Evolutionary conservation across 2,797 vertebrate genomes (phyloP), one percentile per base, ranked within the genome.

Genomic region (Chelmon rostratus): DNA sequence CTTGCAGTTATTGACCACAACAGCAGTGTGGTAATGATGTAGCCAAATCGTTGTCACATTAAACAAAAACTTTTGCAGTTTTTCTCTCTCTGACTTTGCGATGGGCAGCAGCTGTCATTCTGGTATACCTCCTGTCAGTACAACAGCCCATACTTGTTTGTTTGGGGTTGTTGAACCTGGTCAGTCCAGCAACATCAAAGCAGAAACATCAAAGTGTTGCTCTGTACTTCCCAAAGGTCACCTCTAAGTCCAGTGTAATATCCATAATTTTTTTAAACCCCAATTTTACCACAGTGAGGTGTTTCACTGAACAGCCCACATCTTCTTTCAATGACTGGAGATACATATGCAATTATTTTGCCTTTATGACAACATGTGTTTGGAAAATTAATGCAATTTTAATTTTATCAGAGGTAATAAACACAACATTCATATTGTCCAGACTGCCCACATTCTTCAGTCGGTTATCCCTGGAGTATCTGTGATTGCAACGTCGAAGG

Each of bases 141-240:
- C 56, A 73, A 46, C 68, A 79, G 67, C 23, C 16, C 16, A 18
- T 15, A 38, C 28, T 49, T 82, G 59, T 78, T 73, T 85, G 52
- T 78, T 46, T 50, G 40, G 6, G 10, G 31, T 28, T 42, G 42
- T 15, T 47, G 63, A 33, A 68, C 59, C 47, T 42, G 38, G 12
- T 81, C 78, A n/a, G 61, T 63, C 68, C 13, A 57, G 46, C 57
- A 66, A 71, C 76, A 83, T 81, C 82, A 83, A 83, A 79, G 77
- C 59, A 33, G 35, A 25, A 77, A 40, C 77, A 74, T 76, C 73
- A 81, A 81, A 77, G 78, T 75, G 44, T 54, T 64, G 37, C 59
- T 81, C 74, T 73, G 44, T n/a, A 54, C 46, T 70, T 69, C 56
- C 16, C 46, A 68, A 64, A 78, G 69, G 65, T 81, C 59, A 76